Percentiles rank a stretch among this genome's conserved stretches.
Conservation (phyloP, 1,140 invertebrate genomes). For the Dufourea novaeangliae region DNA sequence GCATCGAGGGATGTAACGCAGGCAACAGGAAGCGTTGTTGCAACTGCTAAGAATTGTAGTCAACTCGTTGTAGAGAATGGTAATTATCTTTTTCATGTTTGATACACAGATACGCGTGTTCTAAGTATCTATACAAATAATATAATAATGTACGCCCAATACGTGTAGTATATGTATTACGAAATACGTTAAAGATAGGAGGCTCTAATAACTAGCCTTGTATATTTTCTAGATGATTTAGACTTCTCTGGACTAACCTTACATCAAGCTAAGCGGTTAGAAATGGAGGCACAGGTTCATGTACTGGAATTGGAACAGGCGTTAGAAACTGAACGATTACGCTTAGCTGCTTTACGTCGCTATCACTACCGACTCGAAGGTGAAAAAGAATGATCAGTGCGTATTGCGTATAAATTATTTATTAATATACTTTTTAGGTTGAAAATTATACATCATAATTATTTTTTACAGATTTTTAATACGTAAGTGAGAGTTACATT, state of each 20-base stretch:
- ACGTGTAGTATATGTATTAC: too few species aligned
- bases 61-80: constrained; percentile 93
- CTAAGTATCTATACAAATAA: too few species aligned
- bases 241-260: constrained; percentile 94
- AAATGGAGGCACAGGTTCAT: constrained; percentile 97
- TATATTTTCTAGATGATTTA: constrained; percentile 87
- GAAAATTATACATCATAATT: background rate
- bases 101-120: too few species aligned
- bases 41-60: constrained; percentile 93
- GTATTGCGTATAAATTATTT: background rate
- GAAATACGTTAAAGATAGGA: background rate
- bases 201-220: background rate
- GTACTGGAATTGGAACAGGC: constrained; percentile 96
- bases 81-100: constrained; percentile 69
- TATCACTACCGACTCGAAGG: constrained; percentile 95
- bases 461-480: constrained; percentile 14
- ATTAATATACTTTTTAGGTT: background rate
- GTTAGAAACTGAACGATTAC: constrained; percentile 92
- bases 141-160: too few species aligned
- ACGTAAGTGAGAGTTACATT: background rate
- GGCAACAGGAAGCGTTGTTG: constrained; percentile 95
- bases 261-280: constrained; percentile 96
- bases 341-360: constrained; percentile 92
- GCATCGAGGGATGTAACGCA: constrained; percentile 94
- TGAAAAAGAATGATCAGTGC: constrained; percentile 82